Base-by-base conservation (phyloP, 2,888 invertebrate genomes). In the Syrista parreyssii region DNA sequence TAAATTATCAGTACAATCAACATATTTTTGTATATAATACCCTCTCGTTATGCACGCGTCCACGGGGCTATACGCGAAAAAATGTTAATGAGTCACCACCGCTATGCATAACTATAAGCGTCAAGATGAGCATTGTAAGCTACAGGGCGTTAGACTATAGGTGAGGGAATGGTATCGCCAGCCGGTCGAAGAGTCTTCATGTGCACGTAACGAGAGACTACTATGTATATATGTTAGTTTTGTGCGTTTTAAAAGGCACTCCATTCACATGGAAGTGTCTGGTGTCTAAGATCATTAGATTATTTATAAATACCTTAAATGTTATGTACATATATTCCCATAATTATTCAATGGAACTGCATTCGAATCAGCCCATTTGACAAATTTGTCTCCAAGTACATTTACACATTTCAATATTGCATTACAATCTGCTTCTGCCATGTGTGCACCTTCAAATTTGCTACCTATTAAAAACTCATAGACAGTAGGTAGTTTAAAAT, bases 371-470 rank as follows among this genome's bases (percentile, higher is more conserved):
- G 92, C 89, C 93, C 94, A 95, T 1, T 92, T 89, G 0, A 95
- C 83, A 89, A 96, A 96, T 68, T 92, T 90, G 11, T 93, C 88
- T 75, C 94, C 93, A 74, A 93, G 90, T 12, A 93, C 92, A 34
- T 93, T 91, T 4, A 94, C 94, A 87, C 95, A 94, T 82, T 94
- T 92, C 15, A 95, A 87, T 75, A 96, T 91, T 92, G 94, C 94
- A 3, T 93, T 82, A 55, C 95, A 95, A 89, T 96, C 96, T 1
- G 90, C 93, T 90, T 96, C 96, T 1, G 96, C 96, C 82, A 93
- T 92, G 88, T 96, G 96, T 0, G 93, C 92, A 85, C 92, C 89
- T 4, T 84, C 73, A 0, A 93, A 91, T 23, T 92, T 86, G 77
- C 91, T 92, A 3, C 92, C 91, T 73, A 94, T 91, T 33, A 95